Evolutionary conservation across 1,140 invertebrate species (phyloP).

Genomic region (Diabrotica virgifera): DNA sequence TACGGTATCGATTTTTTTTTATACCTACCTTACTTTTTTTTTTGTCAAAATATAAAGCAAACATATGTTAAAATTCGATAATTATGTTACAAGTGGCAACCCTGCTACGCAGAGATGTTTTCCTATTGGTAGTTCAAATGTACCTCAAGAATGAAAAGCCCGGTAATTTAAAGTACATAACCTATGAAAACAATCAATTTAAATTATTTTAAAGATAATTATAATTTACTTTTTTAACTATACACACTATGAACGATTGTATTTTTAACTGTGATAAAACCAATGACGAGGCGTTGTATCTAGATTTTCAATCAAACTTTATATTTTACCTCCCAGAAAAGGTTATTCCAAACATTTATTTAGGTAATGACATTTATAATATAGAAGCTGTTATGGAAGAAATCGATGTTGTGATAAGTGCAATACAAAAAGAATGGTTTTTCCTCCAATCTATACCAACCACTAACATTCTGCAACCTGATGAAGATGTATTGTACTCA

Average conservation of each 20-base stretch:
- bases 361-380: slow-evolving; percentile 26
- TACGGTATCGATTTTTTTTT: too few species aligned
- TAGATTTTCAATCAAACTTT: not conserved
- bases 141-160: too few species aligned
- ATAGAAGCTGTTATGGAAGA: slow-evolving; percentile 32
- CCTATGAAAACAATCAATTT: too few species aligned
- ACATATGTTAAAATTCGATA: too few species aligned
- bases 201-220: too few species aligned
- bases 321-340: not conserved
- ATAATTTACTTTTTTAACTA: too few species aligned
- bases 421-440: slow-evolving; percentile 33
- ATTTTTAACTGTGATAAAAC: slow-evolving; percentile 16
- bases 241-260: not conserved
- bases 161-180: too few species aligned
- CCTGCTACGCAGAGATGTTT: too few species aligned
- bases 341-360: not conserved
- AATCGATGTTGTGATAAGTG: slow-evolving; percentile 24
- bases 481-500: slow-evolving; percentile 20
- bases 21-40: too few species aligned
- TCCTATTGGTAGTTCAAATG: too few species aligned
- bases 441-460: slow-evolving; percentile 35
- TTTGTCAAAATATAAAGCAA: too few species aligned
- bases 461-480: slow-evolving; percentile 18
- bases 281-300: not conserved
- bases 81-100: too few species aligned